A percentile compares a stretch with the other conserved stretches of the same genome.
These are phyloP conservation scores for Sporophila hypoxantha DNA, from an alignment of 2,113 vertebrate species.

Conservation along the genomic window DNA sequence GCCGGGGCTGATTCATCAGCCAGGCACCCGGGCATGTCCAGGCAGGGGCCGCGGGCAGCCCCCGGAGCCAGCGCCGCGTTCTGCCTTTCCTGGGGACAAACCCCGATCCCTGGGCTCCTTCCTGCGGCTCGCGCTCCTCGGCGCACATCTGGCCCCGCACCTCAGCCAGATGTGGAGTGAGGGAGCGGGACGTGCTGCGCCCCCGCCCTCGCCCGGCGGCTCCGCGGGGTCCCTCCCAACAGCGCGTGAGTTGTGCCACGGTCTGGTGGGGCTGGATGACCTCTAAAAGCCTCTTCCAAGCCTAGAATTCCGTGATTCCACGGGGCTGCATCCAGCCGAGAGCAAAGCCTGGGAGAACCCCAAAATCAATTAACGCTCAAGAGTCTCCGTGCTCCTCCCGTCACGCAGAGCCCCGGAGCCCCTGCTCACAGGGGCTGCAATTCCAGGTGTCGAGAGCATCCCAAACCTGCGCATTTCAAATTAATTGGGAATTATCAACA, in stretches of 20 bases:
- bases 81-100: accelerated
- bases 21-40: neutral
- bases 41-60: neutral
- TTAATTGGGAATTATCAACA: slow-evolving; percentile 50
- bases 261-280: accelerated
- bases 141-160: neutral
- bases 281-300: neutral
- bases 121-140: accelerated
- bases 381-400: neutral
- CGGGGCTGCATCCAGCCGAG: neutral
- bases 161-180: neutral
- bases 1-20: neutral
- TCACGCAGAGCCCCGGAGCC: too few relatives aligned
- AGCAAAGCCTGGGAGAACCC: neutral
- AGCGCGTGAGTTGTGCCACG: accelerated
- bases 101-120: neutral
- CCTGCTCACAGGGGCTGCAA: accelerated
- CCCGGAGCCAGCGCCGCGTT: neutral
- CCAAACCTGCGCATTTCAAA: neutral
- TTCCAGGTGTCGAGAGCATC: neutral
- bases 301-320: accelerated
- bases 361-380: accelerated
- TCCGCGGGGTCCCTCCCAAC: neutral
- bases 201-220: neutral
- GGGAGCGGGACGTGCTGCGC: neutral